Conservation (phyloP, 2,888 invertebrate genomes). For the Chorisops tibialis region DNA sequence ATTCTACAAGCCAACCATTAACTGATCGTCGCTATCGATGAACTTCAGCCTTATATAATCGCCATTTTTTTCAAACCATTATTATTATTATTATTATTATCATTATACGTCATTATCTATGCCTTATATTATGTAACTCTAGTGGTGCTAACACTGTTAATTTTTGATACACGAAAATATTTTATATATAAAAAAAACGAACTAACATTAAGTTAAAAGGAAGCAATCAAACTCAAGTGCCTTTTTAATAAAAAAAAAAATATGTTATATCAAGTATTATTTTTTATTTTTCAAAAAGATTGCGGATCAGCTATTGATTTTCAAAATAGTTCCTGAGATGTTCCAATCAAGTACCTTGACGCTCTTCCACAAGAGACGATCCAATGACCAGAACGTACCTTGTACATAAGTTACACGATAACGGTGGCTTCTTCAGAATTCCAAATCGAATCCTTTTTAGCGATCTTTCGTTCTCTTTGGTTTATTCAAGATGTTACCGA, state of each 20-base stretch:
- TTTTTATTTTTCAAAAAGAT: background rate
- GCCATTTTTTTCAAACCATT: slow-evolving; percentile 13
- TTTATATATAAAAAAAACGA: slow-evolving; percentile 11
- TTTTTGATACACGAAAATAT: slow-evolving; percentile 13
- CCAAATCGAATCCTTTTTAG: no score
- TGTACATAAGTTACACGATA: no score
- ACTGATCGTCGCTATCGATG: no score
- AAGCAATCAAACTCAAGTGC: slow-evolving; percentile 13
- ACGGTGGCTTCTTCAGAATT: no score
- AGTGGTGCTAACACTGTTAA: slow-evolving; percentile 25
- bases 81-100: slow-evolving; percentile 15
- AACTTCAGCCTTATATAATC: background rate
- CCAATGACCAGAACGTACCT: no score
- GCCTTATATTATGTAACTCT: slow-evolving; percentile 8
- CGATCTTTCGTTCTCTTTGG: no score
- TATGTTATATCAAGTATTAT: background rate
- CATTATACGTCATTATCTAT: slow-evolving; percentile 2
- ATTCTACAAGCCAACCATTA: slow-evolving; percentile 65
- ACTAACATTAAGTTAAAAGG: slow-evolving; percentile 13
- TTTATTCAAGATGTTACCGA: no score
- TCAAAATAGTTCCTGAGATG: background rate
- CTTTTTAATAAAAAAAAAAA: slow-evolving; percentile 12
- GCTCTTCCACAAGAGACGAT: no score
- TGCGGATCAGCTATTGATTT: background rate
- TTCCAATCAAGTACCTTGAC: no score